Base-by-base conservation (phyloP, 2,888 invertebrate genomes). In the Dynastes maya region DNA sequence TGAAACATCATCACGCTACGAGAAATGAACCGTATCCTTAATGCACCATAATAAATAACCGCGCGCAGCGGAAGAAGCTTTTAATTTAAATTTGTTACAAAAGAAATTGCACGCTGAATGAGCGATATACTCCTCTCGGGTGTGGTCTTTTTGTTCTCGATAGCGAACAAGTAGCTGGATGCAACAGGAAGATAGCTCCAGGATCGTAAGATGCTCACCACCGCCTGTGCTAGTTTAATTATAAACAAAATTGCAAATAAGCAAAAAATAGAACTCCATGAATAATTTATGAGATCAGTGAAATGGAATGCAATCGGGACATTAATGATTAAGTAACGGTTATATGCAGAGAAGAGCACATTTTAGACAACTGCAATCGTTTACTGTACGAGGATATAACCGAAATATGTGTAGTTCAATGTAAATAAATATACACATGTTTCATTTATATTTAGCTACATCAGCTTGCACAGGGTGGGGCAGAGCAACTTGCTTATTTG, bases 31-130 rank as follows among this genome's bases (percentile, higher is more conserved):
- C n/a, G 63, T 32, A 63, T 63, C 8, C 27, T 5, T n/a, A 63
- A 63, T 8, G 37, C 51, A 68, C 27, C 49, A 51, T 68, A 71
- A 58, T 37, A 55, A 71, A 55, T 53, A 32, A 32, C 71, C 55
- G n/a, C 55, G 51, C 63, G 63, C 63, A 29, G 13, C 32, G 13
- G 29, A 68, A 51, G 55, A 55, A 55, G 37, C 71, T 71, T 71
- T 55, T 37, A 71, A 55, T 71, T 71, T 71, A 71, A 71, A 37
- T 70, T 55, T 70, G 8, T 53, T 55, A 58, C 37, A 71, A 37
- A 55, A 71, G 55, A 37, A 71, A 22, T 40, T 55, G 32, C 71
- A 55, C 32, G 53, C 55, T 16, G 71, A 37, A 37, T 55, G 16
- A 45, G n/a, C 71, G n/a, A 29, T 55, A 11, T 71, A n/a, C 68